Conservation (phyloP, 2,113 vertebrate species). For the Odontesthes bonariensis region DNA sequence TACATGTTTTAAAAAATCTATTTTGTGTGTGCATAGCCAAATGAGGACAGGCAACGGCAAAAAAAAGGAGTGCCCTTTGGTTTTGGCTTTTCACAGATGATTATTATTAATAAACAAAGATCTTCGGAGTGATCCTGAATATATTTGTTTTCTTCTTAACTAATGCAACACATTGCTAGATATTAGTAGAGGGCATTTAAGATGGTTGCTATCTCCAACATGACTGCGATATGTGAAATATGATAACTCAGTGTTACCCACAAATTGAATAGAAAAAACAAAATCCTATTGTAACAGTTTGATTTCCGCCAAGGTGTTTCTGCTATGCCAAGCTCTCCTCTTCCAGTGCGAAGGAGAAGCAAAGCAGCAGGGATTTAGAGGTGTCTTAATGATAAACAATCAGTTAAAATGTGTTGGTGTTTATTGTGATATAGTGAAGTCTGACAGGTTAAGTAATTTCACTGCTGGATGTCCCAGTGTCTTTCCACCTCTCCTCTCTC, state of each 20-base stretch:
- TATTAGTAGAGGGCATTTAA: no score
- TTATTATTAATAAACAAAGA: not conserved
- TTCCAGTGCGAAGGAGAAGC: not conserved
- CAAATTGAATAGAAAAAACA: not conserved
- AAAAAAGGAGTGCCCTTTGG: not conserved
- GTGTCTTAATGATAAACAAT: constrained; percentile 32
- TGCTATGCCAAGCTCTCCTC: not conserved
- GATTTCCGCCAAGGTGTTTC: not conserved
- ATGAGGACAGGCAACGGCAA: not conserved
- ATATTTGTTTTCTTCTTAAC: no score
- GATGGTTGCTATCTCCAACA: not conserved
- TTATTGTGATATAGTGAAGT: constrained; percentile 30
- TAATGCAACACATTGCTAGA: no score
- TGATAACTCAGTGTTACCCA: not conserved
- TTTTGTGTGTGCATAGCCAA: not conserved
- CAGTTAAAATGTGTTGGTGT: constrained; percentile 38
- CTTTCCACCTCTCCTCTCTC: constrained; percentile 13
- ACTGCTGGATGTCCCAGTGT: constrained; percentile 27
- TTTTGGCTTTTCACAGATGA: not conserved
- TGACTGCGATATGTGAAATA: not conserved
- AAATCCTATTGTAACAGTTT: not conserved
- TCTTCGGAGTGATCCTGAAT: not conserved
- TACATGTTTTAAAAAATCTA: no score
- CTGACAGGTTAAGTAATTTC: constrained; percentile 30
- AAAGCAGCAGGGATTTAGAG: not conserved